These are phyloP conservation scores for Leptinotarsa lineolata DNA, from an alignment of 1,140 invertebrate species.

Conservation along the genomic window DNA sequence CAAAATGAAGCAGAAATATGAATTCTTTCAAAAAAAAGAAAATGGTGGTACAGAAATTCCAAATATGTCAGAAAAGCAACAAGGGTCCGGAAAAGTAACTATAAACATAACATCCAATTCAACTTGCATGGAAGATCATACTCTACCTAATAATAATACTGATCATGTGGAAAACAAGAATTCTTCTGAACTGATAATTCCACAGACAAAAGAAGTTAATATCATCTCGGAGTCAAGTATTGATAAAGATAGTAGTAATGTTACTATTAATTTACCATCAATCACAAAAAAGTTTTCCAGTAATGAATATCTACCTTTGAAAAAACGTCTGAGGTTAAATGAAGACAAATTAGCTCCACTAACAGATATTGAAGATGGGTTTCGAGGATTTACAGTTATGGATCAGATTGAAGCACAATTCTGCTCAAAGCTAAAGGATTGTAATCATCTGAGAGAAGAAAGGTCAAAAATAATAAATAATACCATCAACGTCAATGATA, in stretches of 20 bases:
- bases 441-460: background rate
- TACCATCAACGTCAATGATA: too few species aligned
- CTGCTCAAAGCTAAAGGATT: background rate
- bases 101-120: too few species aligned
- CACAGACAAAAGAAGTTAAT: too few species aligned
- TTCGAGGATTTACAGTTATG: background rate
- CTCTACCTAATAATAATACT: too few species aligned
- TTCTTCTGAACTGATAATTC: too few species aligned
- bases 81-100: too few species aligned
- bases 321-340: constrained; percentile 2
- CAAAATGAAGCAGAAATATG: too few species aligned
- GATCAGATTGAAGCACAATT: background rate
- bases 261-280: constrained; percentile 14
- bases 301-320: constrained; percentile 8
- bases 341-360: background rate
- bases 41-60: too few species aligned
- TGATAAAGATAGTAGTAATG: constrained; percentile 8
- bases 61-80: too few species aligned
- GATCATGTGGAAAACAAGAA: too few species aligned
- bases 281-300: constrained; percentile 10
- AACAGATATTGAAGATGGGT: constrained; percentile 7
- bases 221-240: background rate
- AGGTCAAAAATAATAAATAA: constrained; percentile 8
- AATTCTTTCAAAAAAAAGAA: too few species aligned
- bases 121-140: too few species aligned